phyloP scores from a whole-genome alignment of 2,113 vertebrate genomes.

The Marmota monax region DNA sequence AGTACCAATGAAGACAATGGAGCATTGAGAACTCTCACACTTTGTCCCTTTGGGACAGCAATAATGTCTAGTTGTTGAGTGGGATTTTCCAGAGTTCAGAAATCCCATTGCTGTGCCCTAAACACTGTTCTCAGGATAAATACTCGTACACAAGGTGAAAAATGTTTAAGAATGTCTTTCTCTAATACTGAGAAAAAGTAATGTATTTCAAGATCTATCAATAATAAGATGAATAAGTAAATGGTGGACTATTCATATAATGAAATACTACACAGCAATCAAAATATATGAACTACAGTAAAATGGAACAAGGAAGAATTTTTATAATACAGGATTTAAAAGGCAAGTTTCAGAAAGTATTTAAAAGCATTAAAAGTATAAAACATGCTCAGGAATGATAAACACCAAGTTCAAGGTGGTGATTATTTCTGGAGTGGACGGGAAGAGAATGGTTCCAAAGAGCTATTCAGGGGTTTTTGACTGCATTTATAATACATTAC shows the following conservation, averaged over 20 bases:
- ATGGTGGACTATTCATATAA: not conserved
- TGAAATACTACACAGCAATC: not conserved
- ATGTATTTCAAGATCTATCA: slow-evolving; percentile 40
- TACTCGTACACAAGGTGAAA: not conserved
- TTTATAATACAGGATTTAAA: slow-evolving; percentile 35
- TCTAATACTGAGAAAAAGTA: not conserved
- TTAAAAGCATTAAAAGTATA: slow-evolving; percentile 27
- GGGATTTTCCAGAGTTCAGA: not conserved
- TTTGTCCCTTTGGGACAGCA: not conserved
- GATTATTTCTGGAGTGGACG: not conserved
- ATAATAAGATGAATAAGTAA: slow-evolving; percentile 12
- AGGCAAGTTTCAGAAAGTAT: slow-evolving; percentile 47
- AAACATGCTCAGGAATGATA: not conserved
- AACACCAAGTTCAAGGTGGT: slow-evolving; percentile 15
- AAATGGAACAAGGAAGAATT: slow-evolving; percentile 40
- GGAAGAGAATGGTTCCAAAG: not conserved
- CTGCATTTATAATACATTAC: not conserved
- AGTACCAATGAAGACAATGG: not conserved
- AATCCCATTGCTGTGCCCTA: not conserved
- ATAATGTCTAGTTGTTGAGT: not conserved
- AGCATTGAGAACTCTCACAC: not conserved
- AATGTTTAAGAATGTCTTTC: not conserved
- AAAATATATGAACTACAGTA: slow-evolving; percentile 35
- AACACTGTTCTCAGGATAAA: slow-evolving; percentile 9
- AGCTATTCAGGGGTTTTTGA: not conserved